Evolutionary conservation across 2,113 vertebrate species (phyloP).

Genomic region (Balaenoptera acutorostrata): DNA sequence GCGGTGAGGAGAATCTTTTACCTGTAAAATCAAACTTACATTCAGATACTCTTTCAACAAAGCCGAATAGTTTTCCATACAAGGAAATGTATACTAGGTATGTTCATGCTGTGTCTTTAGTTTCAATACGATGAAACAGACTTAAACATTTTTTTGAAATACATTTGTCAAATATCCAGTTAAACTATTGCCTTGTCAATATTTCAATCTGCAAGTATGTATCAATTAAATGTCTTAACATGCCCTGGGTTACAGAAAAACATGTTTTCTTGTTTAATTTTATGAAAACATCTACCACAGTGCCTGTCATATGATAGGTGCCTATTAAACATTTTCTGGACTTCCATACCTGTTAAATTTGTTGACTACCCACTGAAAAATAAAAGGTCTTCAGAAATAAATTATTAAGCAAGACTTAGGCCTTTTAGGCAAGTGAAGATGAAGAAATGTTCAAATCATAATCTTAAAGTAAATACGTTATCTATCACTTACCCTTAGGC

Average conservation of each 20-base stretch:
- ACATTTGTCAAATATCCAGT: not conserved
- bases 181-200: not conserved
- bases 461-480: not conserved
- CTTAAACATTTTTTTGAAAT: not conserved
- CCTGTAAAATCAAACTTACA: slow-evolving; percentile 7
- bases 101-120: not conserved
- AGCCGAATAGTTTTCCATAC: not conserved
- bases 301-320: not conserved
- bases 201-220: not conserved
- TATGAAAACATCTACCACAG: not conserved
- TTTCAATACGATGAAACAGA: not conserved
- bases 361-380: not conserved
- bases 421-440: not conserved
- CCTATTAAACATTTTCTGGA: not conserved
- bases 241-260: not conserved
- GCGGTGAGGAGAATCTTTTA: not conserved
- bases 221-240: not conserved
- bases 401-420: not conserved
- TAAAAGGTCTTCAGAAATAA: not conserved
- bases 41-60: slow-evolving; percentile 2
- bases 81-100: not conserved
- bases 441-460: not conserved
- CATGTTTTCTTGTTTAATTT: not conserved
- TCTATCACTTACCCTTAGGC: not conserved
- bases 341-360: not conserved